phyloP scores from a whole-genome alignment of 2,797 vertebrate genomes.

The Rhinatrema bivittatum region DNA sequence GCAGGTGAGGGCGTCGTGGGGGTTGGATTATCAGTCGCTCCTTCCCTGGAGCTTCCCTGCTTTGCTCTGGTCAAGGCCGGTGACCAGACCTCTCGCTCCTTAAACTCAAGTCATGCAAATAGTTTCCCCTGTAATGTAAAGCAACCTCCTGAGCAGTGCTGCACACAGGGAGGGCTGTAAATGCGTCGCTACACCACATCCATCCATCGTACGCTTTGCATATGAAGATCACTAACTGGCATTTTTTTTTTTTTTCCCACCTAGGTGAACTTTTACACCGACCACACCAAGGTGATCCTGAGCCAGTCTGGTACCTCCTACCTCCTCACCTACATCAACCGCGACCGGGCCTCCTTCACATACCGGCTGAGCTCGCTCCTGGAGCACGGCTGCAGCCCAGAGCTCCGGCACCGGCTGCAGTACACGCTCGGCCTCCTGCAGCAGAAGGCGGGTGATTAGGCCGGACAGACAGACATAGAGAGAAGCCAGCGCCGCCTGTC shows the following conservation, averaged over 20 bases:
- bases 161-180: too few relatives aligned
- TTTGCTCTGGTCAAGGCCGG: not conserved
- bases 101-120: too few relatives aligned
- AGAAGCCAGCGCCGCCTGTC: not conserved
- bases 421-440: constrained; percentile 85
- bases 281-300: constrained; percentile 95
- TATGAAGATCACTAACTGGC: too few relatives aligned
- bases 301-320: constrained; percentile 78
- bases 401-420: constrained; percentile 76
- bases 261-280: constrained; percentile 94
- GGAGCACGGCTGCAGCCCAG: constrained; percentile 80
- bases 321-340: constrained; percentile 89
- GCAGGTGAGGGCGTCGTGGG: constrained; percentile 68
- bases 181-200: too few relatives aligned
- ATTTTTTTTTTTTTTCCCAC: constrained; percentile 6
- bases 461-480: not conserved
- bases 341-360: constrained; percentile 80
- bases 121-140: too few relatives aligned
- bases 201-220: too few relatives aligned
- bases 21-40: too few relatives aligned
- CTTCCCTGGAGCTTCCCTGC: not conserved
- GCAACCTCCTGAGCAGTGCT: too few relatives aligned
- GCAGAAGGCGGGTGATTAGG: constrained; percentile 69
- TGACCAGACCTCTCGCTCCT: too few relatives aligned
- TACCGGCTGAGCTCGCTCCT: constrained; percentile 79